These are phyloP conservation scores for Xenus cinereus DNA, from an alignment of 2,113 vertebrate genomes.

Conservation along the genomic window DNA sequence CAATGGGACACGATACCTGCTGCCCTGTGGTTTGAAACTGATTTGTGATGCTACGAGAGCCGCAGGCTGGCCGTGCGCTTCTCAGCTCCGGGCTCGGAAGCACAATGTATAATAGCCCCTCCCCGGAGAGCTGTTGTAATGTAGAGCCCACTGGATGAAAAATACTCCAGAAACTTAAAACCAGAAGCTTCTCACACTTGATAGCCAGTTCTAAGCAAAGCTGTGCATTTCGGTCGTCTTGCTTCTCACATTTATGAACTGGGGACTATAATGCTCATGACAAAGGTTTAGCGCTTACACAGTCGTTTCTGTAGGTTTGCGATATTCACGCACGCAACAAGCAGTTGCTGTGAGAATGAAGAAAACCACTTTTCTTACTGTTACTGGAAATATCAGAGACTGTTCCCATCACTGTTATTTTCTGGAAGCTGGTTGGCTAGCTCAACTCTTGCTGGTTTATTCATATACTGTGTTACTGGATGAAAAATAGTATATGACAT, in stretches of 20 bases:
- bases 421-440: not conserved
- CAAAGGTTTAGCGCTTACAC: not conserved
- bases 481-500: not conserved
- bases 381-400: not conserved
- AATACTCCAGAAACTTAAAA: not conserved
- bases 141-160: not conserved
- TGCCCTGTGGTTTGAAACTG: not conserved
- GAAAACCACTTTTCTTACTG: not conserved
- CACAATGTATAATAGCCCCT: not conserved
- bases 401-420: not conserved
- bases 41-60: not conserved
- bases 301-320: not conserved
- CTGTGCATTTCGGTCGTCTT: not conserved
- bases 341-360: not conserved
- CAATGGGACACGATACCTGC: fast-evolving
- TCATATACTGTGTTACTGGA: fast-evolving
- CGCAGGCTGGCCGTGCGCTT: not conserved
- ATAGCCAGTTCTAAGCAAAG: not conserved
- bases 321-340: not conserved
- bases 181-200: not conserved
- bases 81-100: not conserved
- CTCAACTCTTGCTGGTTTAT: not conserved
- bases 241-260: not conserved
- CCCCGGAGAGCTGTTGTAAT: not conserved
- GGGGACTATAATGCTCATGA: not conserved